Percentiles rank a stretch among this genome's conserved stretches.
phyloP scores from a whole-genome alignment of 2,888 invertebrate genomes.

The Exocentrus adspersus region DNA sequence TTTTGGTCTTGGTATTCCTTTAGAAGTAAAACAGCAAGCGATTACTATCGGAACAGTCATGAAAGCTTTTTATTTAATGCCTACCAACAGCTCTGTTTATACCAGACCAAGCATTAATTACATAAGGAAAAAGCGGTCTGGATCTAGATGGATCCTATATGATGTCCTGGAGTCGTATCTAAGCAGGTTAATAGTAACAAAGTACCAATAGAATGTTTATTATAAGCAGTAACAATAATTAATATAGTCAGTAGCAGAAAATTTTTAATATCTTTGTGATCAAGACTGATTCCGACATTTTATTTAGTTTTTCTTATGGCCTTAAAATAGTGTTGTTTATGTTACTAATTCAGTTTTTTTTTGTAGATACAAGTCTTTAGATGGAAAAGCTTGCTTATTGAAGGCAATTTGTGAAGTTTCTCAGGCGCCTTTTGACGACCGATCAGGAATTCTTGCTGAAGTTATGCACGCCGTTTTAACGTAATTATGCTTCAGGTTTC shows the following conservation, averaged over 20 bases:
- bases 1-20: conserved; percentile 74
- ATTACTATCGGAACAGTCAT: conserved; percentile 74
- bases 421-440: conserved; percentile 64
- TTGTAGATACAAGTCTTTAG: conserved; percentile 69
- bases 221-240: too few species aligned
- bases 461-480: conserved; percentile 74
- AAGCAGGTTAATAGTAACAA: conserved; percentile 16
- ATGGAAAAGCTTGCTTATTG: conserved; percentile 76
- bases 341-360: conserved; percentile 40
- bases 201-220: too few species aligned
- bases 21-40: conserved; percentile 71
- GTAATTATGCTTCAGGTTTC: conserved; percentile 61
- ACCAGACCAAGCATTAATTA: conserved; percentile 61
- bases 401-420: conserved; percentile 80
- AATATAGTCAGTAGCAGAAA: too few species aligned
- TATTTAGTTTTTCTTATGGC: too few species aligned
- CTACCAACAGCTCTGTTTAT: conserved; percentile 71
- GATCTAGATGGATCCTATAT: conserved; percentile 59
- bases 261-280: too few species aligned
- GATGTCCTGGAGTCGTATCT: conserved; percentile 54
- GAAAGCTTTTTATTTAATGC: conserved; percentile 75
- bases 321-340: too few species aligned
- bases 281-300: too few species aligned
- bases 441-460: conserved; percentile 75
- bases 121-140: conserved; percentile 51